Evolutionary conservation across 2,888 invertebrate species (phyloP), one percentile per base, ranked within the genome.

Genomic region (Gymnosoma rotundatum): DNA sequence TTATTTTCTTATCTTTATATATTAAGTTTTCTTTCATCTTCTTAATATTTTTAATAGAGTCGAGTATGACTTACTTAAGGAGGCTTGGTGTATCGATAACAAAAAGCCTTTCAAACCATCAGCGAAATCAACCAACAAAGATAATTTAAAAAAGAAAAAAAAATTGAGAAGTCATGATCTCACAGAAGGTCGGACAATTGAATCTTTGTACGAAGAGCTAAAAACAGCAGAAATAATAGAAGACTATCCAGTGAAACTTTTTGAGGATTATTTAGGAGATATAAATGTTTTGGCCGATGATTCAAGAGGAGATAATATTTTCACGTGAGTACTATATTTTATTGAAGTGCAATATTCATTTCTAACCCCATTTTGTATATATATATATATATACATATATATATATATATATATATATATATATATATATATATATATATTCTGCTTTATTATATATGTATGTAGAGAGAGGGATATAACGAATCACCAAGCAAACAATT

Each of bases 141-240:
- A 83, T 20, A 8, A 83, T 87, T 42, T 12, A 42, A 3, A 0
- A 60, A 89, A 88, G 61, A 70, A 48, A 0, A 92, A 90, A 70
- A 93, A 91, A 81, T 93, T 93, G 85, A 82, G 73, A n/a, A 6
- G 66, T 4, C 94, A 94, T 88, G 95, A 95, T 90, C 76, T 89
- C 8, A 95, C 95, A 2, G 94, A 92, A 1, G 93, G 95, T 87
- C 92, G 94, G 86, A 92, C 93, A 0, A 91, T 93, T 3, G 94
- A 94, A 86, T 95, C 95, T 9, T 90, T 96, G 21, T 96, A 95
- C 88, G 93, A 95, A 88, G 96, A 96, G 90, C 92, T 97, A 25
- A 83, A 87, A 78, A 87, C 88, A 25, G 84, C 79, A 10, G 89
- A 89, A 9, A 94, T 97, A 75, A 95, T 96, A 78, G 93, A 92